Evolutionary conservation across 2,113 vertebrate genomes (phyloP), one percentile per base, ranked within the genome.

Genomic region (Australoheros scitulus): DNA sequence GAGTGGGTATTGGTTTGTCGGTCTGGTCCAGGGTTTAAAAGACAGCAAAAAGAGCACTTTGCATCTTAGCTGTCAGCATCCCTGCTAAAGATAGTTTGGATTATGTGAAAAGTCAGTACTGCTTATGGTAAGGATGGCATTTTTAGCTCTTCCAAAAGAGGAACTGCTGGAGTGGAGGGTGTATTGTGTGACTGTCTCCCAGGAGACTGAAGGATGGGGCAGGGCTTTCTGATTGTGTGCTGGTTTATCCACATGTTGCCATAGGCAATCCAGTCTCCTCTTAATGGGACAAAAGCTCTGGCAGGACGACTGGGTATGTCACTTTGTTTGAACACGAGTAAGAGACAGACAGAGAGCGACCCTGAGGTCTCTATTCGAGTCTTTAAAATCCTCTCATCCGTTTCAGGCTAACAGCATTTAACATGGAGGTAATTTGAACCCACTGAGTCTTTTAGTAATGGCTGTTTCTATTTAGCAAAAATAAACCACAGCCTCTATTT

Each of bases 331-430:
- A 85, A 80, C 78, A 72, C 52, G 59, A 82, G 60, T 11, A 14
- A 38, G n/a, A 79, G 70, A 57, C 43, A 78, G 63, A 82, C 61
- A 77, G 32, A 87, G 70, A 86, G 52, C 1, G 1, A 79, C 72
- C 87, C 83, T 60, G 0, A 55, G 84, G 90, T 84, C 2, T 56
- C 82, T 43, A 57, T 65, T 79, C 34, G 59, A 18, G 38, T 57
- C 89, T 92, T 91, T 84, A 76, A 89, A 83, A 83, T 64, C 79
- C 87, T 55, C 64, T 78, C 76, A 87, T 79, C 82, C 82, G 43
- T 88, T 81, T 81, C 41, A 74, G 59, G 76, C 55, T 63, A 55
- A 3, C 52, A 60, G 36, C 68, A 58, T 88, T 88, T 82, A 61
- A 52, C 76, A 41, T 34, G n/a, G 64, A 75, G 63, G 63, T 80